A percentile compares a stretch with the other conserved stretches of the same genome.
Evolutionary conservation across 2,888 invertebrate species (phyloP).

Genomic region (Agrochola lota): DNA sequence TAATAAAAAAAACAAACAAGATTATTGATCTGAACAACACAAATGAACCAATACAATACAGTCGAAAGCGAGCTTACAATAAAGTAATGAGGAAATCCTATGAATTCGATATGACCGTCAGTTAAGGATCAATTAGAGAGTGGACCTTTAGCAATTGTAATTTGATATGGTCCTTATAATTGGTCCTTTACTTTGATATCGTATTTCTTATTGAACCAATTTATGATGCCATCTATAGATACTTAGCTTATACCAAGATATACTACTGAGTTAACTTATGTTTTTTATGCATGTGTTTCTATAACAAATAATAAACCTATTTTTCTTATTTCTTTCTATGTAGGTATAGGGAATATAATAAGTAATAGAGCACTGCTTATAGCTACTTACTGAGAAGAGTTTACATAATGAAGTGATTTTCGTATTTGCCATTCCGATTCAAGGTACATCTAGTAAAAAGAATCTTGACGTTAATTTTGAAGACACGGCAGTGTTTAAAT

Average conservation of each 20-base stretch:
- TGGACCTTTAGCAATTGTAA: slow-evolving; percentile 13
- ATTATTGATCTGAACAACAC: slow-evolving; percentile 1
- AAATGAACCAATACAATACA: not conserved
- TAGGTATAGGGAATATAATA: not conserved
- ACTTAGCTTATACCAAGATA: not conserved
- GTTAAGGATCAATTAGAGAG: slow-evolving; percentile 47
- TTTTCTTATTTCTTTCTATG: not conserved
- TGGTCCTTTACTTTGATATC: slow-evolving; percentile 17
- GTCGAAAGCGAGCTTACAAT: slow-evolving; percentile 1
- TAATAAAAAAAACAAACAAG: slow-evolving; percentile 5
- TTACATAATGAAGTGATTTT: not conserved
- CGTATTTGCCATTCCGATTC: slow-evolving; percentile 3
- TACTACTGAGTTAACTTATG: not conserved
- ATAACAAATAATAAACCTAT: not conserved
- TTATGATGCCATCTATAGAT: not conserved
- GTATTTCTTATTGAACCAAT: slow-evolving; percentile 13
- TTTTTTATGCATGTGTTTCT: not conserved
- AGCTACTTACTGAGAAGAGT: slow-evolving; percentile 5
- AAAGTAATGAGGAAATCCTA: slow-evolving; percentile 15
- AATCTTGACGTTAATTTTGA: slow-evolving; percentile 31
- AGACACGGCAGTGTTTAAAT: slow-evolving; percentile 19
- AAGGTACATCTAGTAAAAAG: slow-evolving; percentile 4
- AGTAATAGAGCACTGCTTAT: too few species aligned
- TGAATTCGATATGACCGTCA: slow-evolving; percentile 18
- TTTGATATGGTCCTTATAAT: slow-evolving; percentile 20